phyloP scores from a whole-genome alignment of 2,797 vertebrate species.

The Numenius phaeopus region DNA sequence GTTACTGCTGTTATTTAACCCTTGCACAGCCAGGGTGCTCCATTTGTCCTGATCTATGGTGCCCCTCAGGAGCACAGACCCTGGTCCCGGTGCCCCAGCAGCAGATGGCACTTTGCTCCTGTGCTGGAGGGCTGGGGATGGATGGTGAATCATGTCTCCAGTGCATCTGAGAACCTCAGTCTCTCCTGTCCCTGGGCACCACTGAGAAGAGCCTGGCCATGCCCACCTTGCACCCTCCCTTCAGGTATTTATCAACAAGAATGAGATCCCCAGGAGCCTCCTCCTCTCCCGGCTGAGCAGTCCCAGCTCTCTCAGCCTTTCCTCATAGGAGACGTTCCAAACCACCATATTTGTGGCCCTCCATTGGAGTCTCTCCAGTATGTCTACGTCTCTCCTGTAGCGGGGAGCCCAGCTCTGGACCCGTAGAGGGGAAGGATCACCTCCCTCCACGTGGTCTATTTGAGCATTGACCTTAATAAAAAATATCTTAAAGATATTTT shows the following conservation, averaged over 20 bases:
- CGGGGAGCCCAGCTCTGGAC: neutral
- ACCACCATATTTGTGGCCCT: neutral
- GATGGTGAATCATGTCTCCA: rapidly evolving
- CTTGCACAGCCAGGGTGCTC: neutral
- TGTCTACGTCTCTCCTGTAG: neutral
- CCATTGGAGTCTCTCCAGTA: neutral
- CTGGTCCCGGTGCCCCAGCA: neutral
- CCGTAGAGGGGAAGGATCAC: neutral
- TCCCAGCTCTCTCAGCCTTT: neutral
- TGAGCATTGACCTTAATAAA: neutral
- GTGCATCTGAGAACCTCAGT: neutral
- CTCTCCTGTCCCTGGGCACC: neutral
- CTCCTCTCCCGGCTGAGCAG: neutral
- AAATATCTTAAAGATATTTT: neutral
- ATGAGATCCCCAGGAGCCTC: neutral
- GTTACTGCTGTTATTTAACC: no score
- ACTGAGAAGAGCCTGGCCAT: neutral
- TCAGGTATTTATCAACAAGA: neutral
- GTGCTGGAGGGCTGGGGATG: neutral
- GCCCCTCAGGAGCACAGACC: neutral
- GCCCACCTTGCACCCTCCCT: neutral
- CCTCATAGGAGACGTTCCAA: neutral
- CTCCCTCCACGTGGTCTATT: neutral
- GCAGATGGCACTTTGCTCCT: neutral
- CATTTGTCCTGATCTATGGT: neutral